Evolutionary conservation across 1,140 invertebrate genomes (phyloP), one percentile per base, ranked within the genome.

Genomic region (Drosophila mauritiana): DNA sequence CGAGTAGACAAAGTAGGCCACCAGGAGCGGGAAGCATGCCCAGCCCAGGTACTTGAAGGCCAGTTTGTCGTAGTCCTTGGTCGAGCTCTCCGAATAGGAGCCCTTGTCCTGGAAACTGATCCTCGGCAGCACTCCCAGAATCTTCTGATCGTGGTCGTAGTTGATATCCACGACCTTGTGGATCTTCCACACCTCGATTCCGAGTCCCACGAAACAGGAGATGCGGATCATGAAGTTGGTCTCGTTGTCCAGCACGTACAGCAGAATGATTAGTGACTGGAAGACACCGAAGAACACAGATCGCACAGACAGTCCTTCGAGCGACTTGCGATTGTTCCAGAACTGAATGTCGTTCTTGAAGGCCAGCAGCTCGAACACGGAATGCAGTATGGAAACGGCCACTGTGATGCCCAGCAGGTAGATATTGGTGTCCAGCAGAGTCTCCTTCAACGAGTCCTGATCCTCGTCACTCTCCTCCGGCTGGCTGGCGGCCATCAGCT

Each of bases 271-370:
- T 1, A 98, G 90, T 0, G 98, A 98, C 92, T 99, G 98, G 92
- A 99, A 99, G 0, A 99, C 98, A 89, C 98, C 98, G 93, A 99
- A 99, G 92, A 99, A 99, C n/a, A 99, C 98, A 0, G 98, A 99
- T 68, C 98, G 95, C 10, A 99, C 98, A 0, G 98, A 99, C 7
- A 99, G 93, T 45, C 99, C 99, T 94, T 99, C 99, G 31, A 99
- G 93, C 5, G 98, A 98, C 92, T 99, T 98, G 39, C 98, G 94
- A 86, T 99, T 98, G 72, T 98, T 98, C 99, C 99, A 99, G 92
- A 99, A 99, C 93, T 99, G 99, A 90, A 99, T 99, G 93, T 99
- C 98, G 94, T 99, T 99, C 94, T 99, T 99, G 92, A 99, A 99
- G 54, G 99, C 99, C 34, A 99, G 94, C 81, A 99, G 95, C 93